These are phyloP conservation scores for Drosophila yooni DNA, from an alignment of 2,888 invertebrate species.

Conservation along the genomic window DNA sequence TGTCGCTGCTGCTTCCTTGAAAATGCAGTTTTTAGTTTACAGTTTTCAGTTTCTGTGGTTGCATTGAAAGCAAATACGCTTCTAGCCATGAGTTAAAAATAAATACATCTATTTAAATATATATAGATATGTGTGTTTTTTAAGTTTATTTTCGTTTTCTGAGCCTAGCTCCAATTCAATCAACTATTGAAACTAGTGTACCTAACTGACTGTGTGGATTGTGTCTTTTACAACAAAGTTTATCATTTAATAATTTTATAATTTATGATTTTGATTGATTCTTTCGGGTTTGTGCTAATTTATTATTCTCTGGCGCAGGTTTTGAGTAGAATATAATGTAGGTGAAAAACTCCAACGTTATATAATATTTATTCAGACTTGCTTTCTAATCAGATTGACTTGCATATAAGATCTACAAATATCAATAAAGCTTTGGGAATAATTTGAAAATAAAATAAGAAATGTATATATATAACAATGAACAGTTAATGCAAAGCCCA, in stretches of 20 bases:
- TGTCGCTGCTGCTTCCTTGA: slow-evolving; percentile 46
- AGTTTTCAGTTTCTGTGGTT: slow-evolving; percentile 51
- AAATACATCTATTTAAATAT: not conserved
- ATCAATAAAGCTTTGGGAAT: not conserved
- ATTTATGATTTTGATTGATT: slow-evolving; percentile 13
- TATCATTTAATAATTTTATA: slow-evolving; percentile 12
- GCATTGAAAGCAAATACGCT: slow-evolving; percentile 26
- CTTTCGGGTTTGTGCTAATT: slow-evolving; percentile 44
- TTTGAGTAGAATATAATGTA: not conserved
- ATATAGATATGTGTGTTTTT: not conserved
- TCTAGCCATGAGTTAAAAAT: slow-evolving; percentile 1
- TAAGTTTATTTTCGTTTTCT: slow-evolving; percentile 24
- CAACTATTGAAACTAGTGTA: slow-evolving; percentile 56
- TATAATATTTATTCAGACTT: not conserved
- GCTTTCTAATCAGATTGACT: not conserved
- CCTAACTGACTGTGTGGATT: slow-evolving; percentile 67
- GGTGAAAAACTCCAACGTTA: not conserved
- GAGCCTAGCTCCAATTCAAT: slow-evolving; percentile 60
- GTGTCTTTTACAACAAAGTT: slow-evolving; percentile 31
- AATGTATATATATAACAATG: not conserved
- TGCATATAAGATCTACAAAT: not conserved
- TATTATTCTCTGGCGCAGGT: not conserved
- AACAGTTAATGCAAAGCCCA: not conserved
- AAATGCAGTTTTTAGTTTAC: slow-evolving; percentile 15
- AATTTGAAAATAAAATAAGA: not conserved